Base-by-base conservation (phyloP, 1,140 invertebrate species). In the Steinernema khuongi region DNA sequence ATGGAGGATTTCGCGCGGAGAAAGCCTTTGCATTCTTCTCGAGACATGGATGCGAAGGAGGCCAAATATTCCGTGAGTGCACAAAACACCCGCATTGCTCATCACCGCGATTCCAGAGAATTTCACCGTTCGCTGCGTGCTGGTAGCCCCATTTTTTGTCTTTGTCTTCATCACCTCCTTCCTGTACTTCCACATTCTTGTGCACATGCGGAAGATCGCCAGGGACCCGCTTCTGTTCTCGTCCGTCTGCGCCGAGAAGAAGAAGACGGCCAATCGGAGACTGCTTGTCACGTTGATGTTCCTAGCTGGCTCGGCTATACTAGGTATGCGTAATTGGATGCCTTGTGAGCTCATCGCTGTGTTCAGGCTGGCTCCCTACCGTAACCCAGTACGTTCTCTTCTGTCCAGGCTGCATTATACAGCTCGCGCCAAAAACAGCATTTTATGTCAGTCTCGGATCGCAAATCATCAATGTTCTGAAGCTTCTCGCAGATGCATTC, bases 341-440 rank as follows among this genome's bases (percentile, higher is more conserved):
- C 22, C n/a, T 18, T 30, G 2, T 43, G 11, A 26, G 14, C 36
- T 50, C 26, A 26, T 17, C 7, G 22, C 26, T 50, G 68, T 26
- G 14, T 80, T 80, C 19, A 80, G 79, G 80, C 4, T 81, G 80
- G 80, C 71, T 81, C 1, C 80, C 80, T 31, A 81, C 80, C 1
- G 31, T 79, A 0, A 31, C 81, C 0, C 75, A 78, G 33, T 81
- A 76, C 36, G 31, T 81, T 0, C 29, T 80, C 11, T 70, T 79
- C 32, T 79, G 79, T 72, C 72, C 29, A 19, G 73, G 74, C 19
- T 79, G 79, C 79, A 30, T 81, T n/a, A 66, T 81, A 31, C 79
- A 72, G 18, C 68, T 81, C 31, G 41, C 71, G 0, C 31, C 67
- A 17, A 67, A 67, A 19, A 32, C 68, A 26, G 67, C 78, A 17